A percentile compares a stretch with the other conserved stretches of the same genome.
Evolutionary conservation across 2,888 invertebrate species (phyloP).

Genomic region (Pterobdella sp.): DNA sequence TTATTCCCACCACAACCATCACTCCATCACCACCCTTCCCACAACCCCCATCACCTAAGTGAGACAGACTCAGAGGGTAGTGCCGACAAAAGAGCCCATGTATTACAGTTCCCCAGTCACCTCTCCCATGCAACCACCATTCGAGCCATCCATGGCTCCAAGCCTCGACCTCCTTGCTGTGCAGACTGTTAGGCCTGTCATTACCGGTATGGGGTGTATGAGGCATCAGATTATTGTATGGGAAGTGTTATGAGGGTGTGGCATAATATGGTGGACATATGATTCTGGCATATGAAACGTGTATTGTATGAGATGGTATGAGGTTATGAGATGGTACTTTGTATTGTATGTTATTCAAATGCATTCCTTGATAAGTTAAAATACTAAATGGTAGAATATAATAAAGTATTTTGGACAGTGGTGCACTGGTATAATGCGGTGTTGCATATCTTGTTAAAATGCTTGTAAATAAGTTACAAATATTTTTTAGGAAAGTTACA

Average conservation of each 20-base stretch:
- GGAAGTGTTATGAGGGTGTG: too few relatives aligned
- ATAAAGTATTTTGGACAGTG: too few relatives aligned
- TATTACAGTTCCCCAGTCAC: conserved; percentile 4
- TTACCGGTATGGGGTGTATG: conserved; percentile 7
- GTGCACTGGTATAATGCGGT: too few relatives aligned
- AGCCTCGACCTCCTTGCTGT: neutral
- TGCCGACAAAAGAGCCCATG: conserved; percentile 1
- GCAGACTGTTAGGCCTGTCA: conserved; percentile 25
- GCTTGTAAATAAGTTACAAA: too few relatives aligned
- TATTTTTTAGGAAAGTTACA: too few relatives aligned
- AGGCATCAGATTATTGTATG: too few relatives aligned
- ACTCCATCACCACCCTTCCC: too few relatives aligned
- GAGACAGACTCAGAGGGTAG: conserved; percentile 12
- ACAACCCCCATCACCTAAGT: too few relatives aligned
- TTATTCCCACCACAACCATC: too few relatives aligned
- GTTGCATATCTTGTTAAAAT: too few relatives aligned
- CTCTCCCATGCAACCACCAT: neutral
- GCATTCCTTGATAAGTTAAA: neutral
- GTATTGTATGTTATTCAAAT: neutral
- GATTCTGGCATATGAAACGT: too few relatives aligned
- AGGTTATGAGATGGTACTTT: neutral
- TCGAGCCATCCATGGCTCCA: neutral
- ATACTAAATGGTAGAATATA: neutral
- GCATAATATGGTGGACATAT: too few relatives aligned
- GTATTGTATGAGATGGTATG: neutral